These are phyloP conservation scores for Chelonus formosanus DNA, from an alignment of 2,888 invertebrate species.

Conservation along the genomic window DNA sequence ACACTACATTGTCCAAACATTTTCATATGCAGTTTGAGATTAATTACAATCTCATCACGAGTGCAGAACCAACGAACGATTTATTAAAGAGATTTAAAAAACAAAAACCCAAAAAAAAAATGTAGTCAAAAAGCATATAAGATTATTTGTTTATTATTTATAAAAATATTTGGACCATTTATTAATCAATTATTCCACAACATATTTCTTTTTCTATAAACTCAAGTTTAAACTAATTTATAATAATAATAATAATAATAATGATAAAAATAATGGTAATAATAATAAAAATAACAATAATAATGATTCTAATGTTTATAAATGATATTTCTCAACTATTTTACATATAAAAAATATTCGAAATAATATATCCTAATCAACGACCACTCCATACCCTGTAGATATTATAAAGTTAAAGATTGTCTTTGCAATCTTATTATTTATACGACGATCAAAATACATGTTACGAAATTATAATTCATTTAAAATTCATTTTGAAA, in stretches of 20 bases:
- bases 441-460: not conserved
- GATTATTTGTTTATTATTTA: not conserved
- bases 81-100: too few species aligned
- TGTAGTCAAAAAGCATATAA: too few species aligned
- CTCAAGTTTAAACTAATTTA: too few species aligned
- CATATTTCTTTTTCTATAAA: too few species aligned
- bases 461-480: not conserved
- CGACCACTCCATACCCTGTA: slow-evolving; percentile 18
- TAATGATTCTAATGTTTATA: not conserved
- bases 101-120: too few species aligned
- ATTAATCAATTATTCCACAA: not conserved
- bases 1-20: too few species aligned
- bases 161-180: slow-evolving; percentile 11
- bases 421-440: not conserved
- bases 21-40: too few species aligned
- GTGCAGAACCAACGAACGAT: too few species aligned
- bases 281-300: too few species aligned
- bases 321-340: slow-evolving; percentile 1
- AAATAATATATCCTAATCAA: slow-evolving; percentile 17
- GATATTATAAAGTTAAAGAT: not conserved
- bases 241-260: too few species aligned
- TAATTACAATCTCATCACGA: too few species aligned
- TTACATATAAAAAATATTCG: not conserved
- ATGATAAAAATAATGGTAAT: too few species aligned
- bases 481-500: not conserved